Base-by-base conservation (phyloP, 2,888 invertebrate genomes). In the Tachystola acroxantha region DNA sequence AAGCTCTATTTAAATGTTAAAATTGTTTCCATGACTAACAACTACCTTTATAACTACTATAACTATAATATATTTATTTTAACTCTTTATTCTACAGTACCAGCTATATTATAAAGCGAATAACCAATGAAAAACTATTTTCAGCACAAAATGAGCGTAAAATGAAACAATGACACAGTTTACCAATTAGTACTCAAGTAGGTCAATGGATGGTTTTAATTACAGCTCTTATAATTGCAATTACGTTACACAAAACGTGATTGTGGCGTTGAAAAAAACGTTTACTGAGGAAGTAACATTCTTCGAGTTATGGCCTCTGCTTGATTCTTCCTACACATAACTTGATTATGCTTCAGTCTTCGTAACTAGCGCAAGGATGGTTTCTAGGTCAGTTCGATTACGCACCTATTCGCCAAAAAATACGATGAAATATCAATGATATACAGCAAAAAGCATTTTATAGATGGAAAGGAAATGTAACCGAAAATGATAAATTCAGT, bases 311-410 rank as follows among this genome's bases (percentile, higher is more conserved):
- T 16, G 39, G 31, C 39, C 39, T 39, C 28, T 35, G 44, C 42
- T 50, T 52, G 46, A 43, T 38, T 53, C 50, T 63, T 66, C 59
- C 59, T 53, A 57, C n/a, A n/a, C n/a, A n/a, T n/a, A n/a, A n/a
- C n/a, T n/a, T n/a, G n/a, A n/a, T n/a, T 57, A 59, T 52, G 48
- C 46, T 43, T 50, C 50, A 45, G 45, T 44, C 42, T 43, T 48
- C 48, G 44, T 49, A 66, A 58, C 57, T 68, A 51, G 72, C 55
- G 50, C 72, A 64, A 71, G 71, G 71, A 62, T 56, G 46, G 43
- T 46, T 45, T 47, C 43, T 54, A 65, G 64, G 64, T 52, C 57
- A 50, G 42, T 45, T 52, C 52, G 46, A 10, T 20, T 32, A 32
- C 4, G 10, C 16, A 13, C 22, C 32, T 32, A 32, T 12, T n/a